A percentile compares a stretch with the other conserved stretches of the same genome.
Conservation (phyloP, 2,797 vertebrate species). For the Sardinella longiceps region DNA sequence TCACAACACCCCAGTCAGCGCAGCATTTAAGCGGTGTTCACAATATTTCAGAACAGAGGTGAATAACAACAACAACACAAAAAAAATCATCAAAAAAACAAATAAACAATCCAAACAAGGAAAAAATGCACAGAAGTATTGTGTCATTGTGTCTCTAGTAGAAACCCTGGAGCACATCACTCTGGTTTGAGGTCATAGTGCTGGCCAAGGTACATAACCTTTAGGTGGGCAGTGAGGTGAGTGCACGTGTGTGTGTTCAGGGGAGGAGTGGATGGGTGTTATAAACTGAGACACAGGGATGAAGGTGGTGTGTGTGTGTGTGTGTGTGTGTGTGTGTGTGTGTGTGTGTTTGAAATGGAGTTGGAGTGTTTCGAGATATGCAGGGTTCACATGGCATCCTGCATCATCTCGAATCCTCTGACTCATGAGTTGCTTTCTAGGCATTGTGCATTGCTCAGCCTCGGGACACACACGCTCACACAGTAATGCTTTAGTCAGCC, state of each 20-base stretch:
- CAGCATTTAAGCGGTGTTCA: slow-evolving; percentile 10
- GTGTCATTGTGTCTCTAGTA: slow-evolving; percentile 75
- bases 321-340: background rate
- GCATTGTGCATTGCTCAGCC: background rate
- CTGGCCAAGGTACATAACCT: slow-evolving; percentile 51
- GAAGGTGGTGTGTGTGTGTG: background rate
- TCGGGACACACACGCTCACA: background rate
- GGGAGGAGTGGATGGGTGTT: background rate
- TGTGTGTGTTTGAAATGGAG: background rate
- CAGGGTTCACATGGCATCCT: background rate
- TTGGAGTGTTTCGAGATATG: background rate
- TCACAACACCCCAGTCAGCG: slow-evolving; percentile 6
- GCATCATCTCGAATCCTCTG: background rate
- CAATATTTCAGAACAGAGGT: slow-evolving; percentile 3
- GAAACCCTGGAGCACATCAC: slow-evolving; percentile 72
- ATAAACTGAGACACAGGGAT: background rate
- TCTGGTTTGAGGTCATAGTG: slow-evolving; percentile 85
- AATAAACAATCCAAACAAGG: slow-evolving; percentile 28
- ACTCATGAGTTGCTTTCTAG: slow-evolving; percentile 7
- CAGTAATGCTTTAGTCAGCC: slow-evolving; percentile 17
- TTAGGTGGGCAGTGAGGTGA: background rate
- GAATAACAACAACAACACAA: slow-evolving; percentile 46
- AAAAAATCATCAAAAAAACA: no score
- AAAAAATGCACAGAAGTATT: slow-evolving; percentile 72
- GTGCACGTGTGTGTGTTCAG: background rate